Evolutionary conservation across 1,140 invertebrate genomes (phyloP).

Genomic region (Solen grandis): DNA sequence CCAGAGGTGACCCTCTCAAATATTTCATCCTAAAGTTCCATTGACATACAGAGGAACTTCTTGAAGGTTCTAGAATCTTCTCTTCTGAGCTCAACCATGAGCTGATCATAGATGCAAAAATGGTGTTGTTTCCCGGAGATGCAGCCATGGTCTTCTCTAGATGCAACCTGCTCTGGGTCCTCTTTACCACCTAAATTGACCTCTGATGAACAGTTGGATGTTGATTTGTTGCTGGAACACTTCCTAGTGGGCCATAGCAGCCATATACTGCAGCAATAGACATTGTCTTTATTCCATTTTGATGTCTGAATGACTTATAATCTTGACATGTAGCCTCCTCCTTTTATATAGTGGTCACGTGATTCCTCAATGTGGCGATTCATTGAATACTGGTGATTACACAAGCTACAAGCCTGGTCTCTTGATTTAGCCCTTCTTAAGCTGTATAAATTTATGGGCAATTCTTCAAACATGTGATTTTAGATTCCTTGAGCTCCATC

Average conservation of each 20-base stretch:
- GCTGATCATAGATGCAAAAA: not conserved
- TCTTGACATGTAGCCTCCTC: not conserved
- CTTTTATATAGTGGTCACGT: constrained; percentile 7
- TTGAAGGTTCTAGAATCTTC: not conserved
- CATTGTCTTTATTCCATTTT: not conserved
- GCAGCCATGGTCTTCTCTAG: constrained; percentile 4
- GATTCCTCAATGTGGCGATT: too few relatives aligned
- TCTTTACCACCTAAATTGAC: not conserved
- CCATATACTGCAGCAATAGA: not conserved
- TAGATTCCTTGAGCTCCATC: too few relatives aligned
- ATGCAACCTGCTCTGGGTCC: constrained; percentile 3
- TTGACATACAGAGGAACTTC: not conserved
- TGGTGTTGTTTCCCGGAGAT: not conserved
- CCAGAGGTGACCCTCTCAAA: too few relatives aligned
- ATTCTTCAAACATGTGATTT: too few relatives aligned
- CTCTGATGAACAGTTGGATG: constrained; percentile 1
- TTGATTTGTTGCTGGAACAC: not conserved
- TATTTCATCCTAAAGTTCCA: constrained; percentile 24
- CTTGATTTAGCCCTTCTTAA: too few relatives aligned
- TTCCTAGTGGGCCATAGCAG: not conserved
- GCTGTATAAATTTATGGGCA: too few relatives aligned
- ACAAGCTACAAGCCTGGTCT: too few relatives aligned
- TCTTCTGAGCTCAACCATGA: constrained; percentile 12
- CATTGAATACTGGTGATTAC: too few relatives aligned
- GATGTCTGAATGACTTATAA: not conserved